Evolutionary conservation across 2,797 vertebrate species (phyloP).

Genomic region (Chelon labrosus): DNA sequence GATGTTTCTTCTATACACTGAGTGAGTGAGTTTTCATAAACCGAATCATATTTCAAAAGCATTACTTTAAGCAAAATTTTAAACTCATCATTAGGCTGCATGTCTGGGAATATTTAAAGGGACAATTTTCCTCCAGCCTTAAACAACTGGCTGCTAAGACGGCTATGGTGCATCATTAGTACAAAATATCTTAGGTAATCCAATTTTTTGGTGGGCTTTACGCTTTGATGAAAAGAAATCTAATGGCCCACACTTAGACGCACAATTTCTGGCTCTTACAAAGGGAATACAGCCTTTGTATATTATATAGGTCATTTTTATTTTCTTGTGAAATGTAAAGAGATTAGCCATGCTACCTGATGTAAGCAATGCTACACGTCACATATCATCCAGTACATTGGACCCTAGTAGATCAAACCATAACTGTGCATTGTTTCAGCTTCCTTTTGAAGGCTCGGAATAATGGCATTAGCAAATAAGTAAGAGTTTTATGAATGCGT

Average conservation of each 20-base stretch:
- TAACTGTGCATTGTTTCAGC: slow-evolving; percentile 39
- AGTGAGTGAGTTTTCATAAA: slow-evolving; percentile 11
- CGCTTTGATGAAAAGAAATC: slow-evolving; percentile 15
- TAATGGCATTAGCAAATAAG: slow-evolving; percentile 13
- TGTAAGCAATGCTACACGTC: slow-evolving; percentile 2
- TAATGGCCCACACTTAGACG: not conserved
- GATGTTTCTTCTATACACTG: not conserved
- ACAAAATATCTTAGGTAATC: slow-evolving; percentile 10
- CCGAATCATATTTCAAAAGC: slow-evolving; percentile 2
- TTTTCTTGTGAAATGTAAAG: slow-evolving; percentile 23
- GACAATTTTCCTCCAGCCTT: slow-evolving; percentile 3
- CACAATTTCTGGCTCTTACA: not conserved
- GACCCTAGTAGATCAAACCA: slow-evolving; percentile 35
- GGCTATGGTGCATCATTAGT: slow-evolving; percentile 27
- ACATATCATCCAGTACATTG: slow-evolving; percentile 5
- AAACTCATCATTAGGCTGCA: slow-evolving; percentile 29
- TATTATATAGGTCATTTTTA: not conserved
- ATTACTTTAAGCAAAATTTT: slow-evolving; percentile 15
- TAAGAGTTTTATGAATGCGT: slow-evolving; percentile 45
- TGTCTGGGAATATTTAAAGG: slow-evolving; percentile 11
- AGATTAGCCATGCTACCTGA: slow-evolving; percentile 22
- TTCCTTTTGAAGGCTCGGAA: not conserved
- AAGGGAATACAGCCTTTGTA: not conserved
- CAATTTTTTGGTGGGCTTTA: slow-evolving; percentile 1
- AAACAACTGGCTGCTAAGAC: slow-evolving; percentile 13